phyloP scores from a whole-genome alignment of 2,888 invertebrate genomes.

The Tipula unca region DNA sequence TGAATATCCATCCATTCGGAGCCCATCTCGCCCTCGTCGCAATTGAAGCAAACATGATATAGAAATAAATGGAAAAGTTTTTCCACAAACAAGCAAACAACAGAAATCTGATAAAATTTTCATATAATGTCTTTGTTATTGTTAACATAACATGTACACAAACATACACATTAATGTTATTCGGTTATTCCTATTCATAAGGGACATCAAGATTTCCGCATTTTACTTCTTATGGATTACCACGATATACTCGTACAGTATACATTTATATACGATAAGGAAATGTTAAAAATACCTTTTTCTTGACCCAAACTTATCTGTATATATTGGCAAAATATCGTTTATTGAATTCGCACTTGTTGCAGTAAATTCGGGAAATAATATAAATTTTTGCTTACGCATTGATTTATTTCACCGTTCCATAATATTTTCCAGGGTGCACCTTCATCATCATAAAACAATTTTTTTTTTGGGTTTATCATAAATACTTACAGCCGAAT shows the following conservation, averaged over 20 bases:
- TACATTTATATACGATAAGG: neutral
- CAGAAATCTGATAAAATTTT: neutral
- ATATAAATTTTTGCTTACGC: neutral
- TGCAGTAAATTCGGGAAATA: neutral
- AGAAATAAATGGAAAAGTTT: neutral
- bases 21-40: neutral
- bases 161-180: neutral
- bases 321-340: neutral
- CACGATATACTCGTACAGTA: neutral
- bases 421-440: neutral
- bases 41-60: neutral
- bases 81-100: neutral
- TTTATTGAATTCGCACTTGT: neutral
- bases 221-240: neutral
- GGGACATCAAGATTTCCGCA: constrained; percentile 14
- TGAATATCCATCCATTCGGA: neutral
- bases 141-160: neutral
- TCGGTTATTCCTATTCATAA: neutral
- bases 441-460: neutral
- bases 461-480: neutral
- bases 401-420: neutral
- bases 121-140: neutral
- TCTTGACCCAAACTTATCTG: neutral
- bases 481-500: neutral
- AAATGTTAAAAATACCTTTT: neutral